Percentiles rank a stretch among this genome's conserved stretches.
Conservation (phyloP, 2,113 vertebrate genomes). For the cat (Felis catus) region F.catus_Fca126_mat1.0 CM031428.1:8693501-8694000, state of each 20-base stretch:
- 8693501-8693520: no score
- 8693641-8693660: background rate
- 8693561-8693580: no score
- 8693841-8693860: fast-evolving
- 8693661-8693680: background rate
- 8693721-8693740: background rate
- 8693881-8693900: background rate
- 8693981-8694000: background rate
- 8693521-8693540: no score
- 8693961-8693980: background rate
- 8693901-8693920: background rate
- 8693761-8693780: background rate
- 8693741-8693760: background rate
- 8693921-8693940: background rate
- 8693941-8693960: background rate
- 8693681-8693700: background rate
- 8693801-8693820: background rate
- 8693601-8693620: no score
- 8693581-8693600: no score
- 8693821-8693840: background rate
- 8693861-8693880: background rate
- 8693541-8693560: no score
- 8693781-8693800: background rate
- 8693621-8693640: background rate
- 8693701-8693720: background rate